Evolutionary conservation across 2,797 vertebrate genomes (phyloP).

Genomic region (Pachyuromys duprasi): DNA sequence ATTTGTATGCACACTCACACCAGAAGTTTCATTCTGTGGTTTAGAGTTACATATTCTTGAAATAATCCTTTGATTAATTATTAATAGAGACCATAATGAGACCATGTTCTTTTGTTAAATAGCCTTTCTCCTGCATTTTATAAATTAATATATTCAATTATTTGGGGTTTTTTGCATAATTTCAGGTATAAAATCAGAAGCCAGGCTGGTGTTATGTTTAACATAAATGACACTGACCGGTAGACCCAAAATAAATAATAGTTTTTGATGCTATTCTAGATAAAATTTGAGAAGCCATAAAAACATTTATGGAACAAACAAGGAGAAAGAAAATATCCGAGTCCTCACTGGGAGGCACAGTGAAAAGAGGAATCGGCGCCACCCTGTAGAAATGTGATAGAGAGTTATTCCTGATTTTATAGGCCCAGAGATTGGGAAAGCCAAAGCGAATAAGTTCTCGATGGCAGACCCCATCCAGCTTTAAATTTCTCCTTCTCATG

Average conservation of each 20-base stretch:
- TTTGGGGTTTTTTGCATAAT: background rate
- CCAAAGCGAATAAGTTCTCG: background rate
- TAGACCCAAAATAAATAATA: conserved; percentile 33
- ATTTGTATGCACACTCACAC: background rate
- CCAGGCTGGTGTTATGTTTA: background rate
- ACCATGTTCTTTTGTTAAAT: conserved; percentile 57
- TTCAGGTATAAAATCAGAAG: conserved; percentile 56
- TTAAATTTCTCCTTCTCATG: background rate
- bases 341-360: background rate
- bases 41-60: conserved; percentile 42
- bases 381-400: background rate
- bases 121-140: background rate
- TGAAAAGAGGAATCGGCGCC: background rate
- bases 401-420: background rate
- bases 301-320: conserved; percentile 24
- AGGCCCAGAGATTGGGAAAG: background rate
- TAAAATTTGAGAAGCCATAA: conserved; percentile 21
- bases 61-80: conserved; percentile 28
- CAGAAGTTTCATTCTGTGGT: background rate
- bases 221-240: background rate
- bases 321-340: background rate
- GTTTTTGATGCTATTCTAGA: conserved; percentile 19
- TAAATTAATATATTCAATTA: conserved; percentile 51
- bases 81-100: conserved; percentile 10
- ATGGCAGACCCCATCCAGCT: background rate